Evolutionary conservation across 2,888 invertebrate species (phyloP), one percentile per base, ranked within the genome.

Genomic region (Merodon equestris): DNA sequence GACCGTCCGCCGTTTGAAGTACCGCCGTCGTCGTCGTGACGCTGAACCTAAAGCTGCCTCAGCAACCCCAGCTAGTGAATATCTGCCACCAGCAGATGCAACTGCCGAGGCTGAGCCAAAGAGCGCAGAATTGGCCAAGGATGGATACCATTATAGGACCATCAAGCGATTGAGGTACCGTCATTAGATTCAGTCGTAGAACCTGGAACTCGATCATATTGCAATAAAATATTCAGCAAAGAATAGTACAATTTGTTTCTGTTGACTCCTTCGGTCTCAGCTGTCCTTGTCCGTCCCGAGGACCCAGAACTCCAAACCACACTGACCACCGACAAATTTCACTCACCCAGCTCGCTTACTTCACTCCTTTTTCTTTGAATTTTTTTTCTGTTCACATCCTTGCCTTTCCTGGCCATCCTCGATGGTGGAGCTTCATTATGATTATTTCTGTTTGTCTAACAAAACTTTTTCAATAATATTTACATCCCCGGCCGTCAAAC

Each of bases 61-160:
- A 7, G 27, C 27, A 27, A 27, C 27, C 2, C 83, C 83, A 27
- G 83, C 82, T 12, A 84, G 82, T 56, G 86, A 85, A 50, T 87
- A 87, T 50, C 66, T 87, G 75, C 87, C 87, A 12, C 86, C 87
- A 5, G 83, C 58, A 27, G 83, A 71, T 45, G 85, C 82, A 44
- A 76, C 81, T 42, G 76, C 4, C 2, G 75, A 64, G 15, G 71
- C 75, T 12, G 71, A 76, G 36, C 58, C 71, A 27, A 83, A 84
- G 61, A 87, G 85, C 48, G 87, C 88, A 51, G 88, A 86, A 27
- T 67, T 87, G 40, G 86, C 84, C 76, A 82, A 84, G 75, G 87
- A 87, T 81, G 87, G 88, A 3, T 87, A 87, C 81, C 88, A 84
- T 53, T 87, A 88, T 79, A 88, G 86, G 84, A 87, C 87, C 50